These are phyloP conservation scores for Aphidius colemani DNA, from an alignment of 2,888 invertebrate genomes.

Conservation along the genomic window DNA sequence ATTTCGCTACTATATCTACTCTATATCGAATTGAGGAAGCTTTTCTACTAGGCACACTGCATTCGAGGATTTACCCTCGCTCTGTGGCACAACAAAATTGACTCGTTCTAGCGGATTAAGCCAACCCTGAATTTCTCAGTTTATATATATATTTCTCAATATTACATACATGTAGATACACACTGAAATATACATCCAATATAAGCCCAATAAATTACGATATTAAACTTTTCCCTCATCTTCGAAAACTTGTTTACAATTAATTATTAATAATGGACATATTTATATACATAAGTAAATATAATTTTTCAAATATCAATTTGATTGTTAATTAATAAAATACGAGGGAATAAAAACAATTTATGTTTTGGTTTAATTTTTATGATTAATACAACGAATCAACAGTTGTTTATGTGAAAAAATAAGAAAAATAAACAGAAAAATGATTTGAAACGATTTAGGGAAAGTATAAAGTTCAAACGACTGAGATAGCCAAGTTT, in stretches of 20 bases:
- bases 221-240: no score
- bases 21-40: slow-evolving; percentile 40
- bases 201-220: no score
- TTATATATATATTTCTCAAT: no score
- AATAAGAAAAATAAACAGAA: background rate
- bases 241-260: no score
- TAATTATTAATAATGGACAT: no score
- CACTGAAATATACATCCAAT: no score
- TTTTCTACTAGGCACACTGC: slow-evolving; percentile 37
- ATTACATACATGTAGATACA: no score
- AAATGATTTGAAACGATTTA: background rate
- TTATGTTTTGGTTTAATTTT: background rate
- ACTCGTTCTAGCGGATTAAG: slow-evolving; percentile 49
- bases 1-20: slow-evolving; percentile 30
- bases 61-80: slow-evolving; percentile 46
- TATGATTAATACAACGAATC: background rate
- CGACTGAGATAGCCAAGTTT: background rate
- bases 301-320: no score
- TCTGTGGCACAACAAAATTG: slow-evolving; percentile 49
- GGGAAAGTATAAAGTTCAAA: background rate
- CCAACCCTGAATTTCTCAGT: slow-evolving; percentile 13
- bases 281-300: no score
- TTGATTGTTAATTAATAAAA: no score
- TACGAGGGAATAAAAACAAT: no score
- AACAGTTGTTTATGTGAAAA: background rate